Conservation (phyloP, 1,140 invertebrate species). For the Daktulosphaira vitifoliae region DNA sequence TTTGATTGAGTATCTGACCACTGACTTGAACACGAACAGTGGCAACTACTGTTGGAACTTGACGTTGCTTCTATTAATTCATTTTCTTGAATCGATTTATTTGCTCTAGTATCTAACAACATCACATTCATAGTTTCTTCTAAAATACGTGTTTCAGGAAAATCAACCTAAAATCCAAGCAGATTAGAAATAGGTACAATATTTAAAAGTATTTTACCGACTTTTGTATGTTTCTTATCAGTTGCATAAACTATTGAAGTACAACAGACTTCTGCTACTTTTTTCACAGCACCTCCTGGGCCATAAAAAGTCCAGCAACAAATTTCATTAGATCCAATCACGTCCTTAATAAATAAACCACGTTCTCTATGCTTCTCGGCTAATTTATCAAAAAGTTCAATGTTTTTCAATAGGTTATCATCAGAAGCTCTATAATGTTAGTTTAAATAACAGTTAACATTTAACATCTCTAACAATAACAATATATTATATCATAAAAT, state of each 20-base stretch:
- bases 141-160: conserved; percentile 97
- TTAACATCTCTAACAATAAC: too few relatives aligned
- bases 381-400: conserved; percentile 96
- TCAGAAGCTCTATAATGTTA: conserved; percentile 89
- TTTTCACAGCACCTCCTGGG: conserved; percentile 62
- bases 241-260: conserved; percentile 99
- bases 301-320: conserved; percentile 99
- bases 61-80: conserved; percentile 93
- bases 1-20: conserved; percentile 7
- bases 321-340: conserved; percentile 95
- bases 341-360: conserved; percentile 96
- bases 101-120: conserved; percentile 80
- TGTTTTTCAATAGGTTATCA: conserved; percentile 97
- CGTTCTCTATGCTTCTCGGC: conserved; percentile 88
- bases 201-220: conserved; percentile 40
- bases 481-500: too few relatives aligned
- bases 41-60: conserved; percentile 39
- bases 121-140: conserved; percentile 96
- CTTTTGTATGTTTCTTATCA: conserved; percentile 98
- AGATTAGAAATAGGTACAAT: too few relatives aligned
- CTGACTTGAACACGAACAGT: neutral
- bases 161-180: conserved; percentile 66
- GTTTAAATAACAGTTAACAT: too few relatives aligned
- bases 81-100: conserved; percentile 73
- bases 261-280: conserved; percentile 94